Percentiles rank a stretch among this genome's conserved stretches.
Conservation (phyloP, 1,140 invertebrate genomes). For the Eurosta solidaginis region DNA sequence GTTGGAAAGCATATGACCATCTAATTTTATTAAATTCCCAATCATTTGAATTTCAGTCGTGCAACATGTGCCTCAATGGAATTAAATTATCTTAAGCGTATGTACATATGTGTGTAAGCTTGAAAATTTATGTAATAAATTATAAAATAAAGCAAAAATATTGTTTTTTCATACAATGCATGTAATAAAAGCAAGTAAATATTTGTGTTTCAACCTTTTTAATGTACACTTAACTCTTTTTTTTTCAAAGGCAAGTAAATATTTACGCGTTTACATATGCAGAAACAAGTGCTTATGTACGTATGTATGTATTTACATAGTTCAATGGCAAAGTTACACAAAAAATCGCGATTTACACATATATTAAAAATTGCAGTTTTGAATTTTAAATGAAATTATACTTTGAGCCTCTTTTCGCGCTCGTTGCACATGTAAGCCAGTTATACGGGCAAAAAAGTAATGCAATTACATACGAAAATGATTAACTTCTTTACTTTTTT, state of each 20-base stretch:
- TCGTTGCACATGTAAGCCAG: too few species aligned
- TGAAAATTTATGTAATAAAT: background rate
- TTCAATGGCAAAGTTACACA: background rate
- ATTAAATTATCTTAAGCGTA: constrained; percentile 8
- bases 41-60: background rate
- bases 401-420: too few species aligned
- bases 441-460: too few species aligned
- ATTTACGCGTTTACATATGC: background rate
- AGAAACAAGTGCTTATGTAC: background rate
- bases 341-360: too few species aligned
- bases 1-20: background rate
- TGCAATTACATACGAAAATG: too few species aligned
- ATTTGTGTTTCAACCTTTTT: background rate
- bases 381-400: too few species aligned
- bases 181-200: constrained; percentile 7
- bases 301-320: background rate
- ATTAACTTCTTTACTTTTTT: too few species aligned
- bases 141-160: background rate
- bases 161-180: background rate
- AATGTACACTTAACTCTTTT: background rate
- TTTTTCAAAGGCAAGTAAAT: too few species aligned
- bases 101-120: background rate
- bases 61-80: constrained; percentile 2
- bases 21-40: constrained; percentile 16
- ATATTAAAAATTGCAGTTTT: too few species aligned